A percentile compares a stretch with the other conserved stretches of the same genome.
Evolutionary conservation across 2,888 invertebrate species (phyloP).

Genomic region (Microctonus hyperodae): DNA sequence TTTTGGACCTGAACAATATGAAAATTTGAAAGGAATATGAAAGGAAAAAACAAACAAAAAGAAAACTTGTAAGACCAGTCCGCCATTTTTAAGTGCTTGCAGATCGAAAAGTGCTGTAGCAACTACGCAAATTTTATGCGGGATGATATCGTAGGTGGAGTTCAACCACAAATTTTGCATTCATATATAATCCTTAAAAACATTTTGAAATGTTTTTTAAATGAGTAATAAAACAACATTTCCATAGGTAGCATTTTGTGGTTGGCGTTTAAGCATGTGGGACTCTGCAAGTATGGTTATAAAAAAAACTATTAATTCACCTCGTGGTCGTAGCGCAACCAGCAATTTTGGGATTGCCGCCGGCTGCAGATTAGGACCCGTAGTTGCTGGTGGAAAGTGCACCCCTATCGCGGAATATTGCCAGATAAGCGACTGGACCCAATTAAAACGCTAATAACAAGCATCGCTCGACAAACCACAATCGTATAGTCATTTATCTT

Average conservation of each 20-base stretch:
- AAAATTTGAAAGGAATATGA: slow-evolving; percentile 15
- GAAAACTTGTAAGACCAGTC: slow-evolving; percentile 48
- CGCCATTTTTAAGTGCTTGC: slow-evolving; percentile 46
- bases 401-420: slow-evolving; percentile 52
- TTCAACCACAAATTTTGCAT: background rate
- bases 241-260: slow-evolving; percentile 11
- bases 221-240: background rate
- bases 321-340: slow-evolving; percentile 41
- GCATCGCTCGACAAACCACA: slow-evolving; percentile 42
- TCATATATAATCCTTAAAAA: background rate
- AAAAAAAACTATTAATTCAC: slow-evolving; percentile 42
- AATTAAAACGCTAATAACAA: slow-evolving; percentile 61
- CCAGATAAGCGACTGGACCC: slow-evolving; percentile 59
- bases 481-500: slow-evolving; percentile 37
- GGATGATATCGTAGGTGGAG: slow-evolving; percentile 4
- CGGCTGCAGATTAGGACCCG: slow-evolving; percentile 58
- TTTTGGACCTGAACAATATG: background rate
- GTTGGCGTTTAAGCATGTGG: background rate
- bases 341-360: slow-evolving; percentile 57
- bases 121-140: slow-evolving; percentile 18
- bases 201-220: background rate
- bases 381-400: slow-evolving; percentile 47
- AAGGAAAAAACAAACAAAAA: slow-evolving; percentile 38
- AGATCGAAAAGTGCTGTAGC: slow-evolving; percentile 15
- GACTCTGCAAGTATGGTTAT: background rate